Evolutionary conservation across 2,888 invertebrate genomes (phyloP), one percentile per base, ranked within the genome.

Genomic region (Venustoraphidia nigricollis): DNA sequence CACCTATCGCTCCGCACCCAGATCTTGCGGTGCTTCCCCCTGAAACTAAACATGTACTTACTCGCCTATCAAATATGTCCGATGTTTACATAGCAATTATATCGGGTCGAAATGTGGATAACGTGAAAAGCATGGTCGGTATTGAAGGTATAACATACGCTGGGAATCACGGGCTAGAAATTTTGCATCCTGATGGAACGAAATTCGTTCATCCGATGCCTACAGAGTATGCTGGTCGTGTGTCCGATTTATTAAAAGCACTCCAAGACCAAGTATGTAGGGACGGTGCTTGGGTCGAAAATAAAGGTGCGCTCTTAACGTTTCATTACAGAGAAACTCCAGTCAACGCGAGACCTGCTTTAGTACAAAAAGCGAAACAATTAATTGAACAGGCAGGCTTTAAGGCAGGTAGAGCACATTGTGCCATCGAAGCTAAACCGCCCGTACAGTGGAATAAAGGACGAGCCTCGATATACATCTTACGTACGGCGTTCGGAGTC

Each of bases 151-250:
- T 91, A 50, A 91, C 91, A 0, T 91, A 91, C 61, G 91, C 91
- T 0, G 91, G 91, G 36, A 90, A 85, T 66, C 90, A 91, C 60
- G 91, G 90, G 1, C 64, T 91, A 51, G 90, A 91, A 69, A 90
- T 91, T 59, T 65, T 90, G 10, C 91, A 91, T 64, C 89, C 91
- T 0, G 91, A 91, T 59, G 90, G 90, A 48, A 89, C 86, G 59
- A 88, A 84, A 66, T 91, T 91, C 61, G 86, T 89, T 0, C 90
- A 90, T 65, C 90, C 91, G 0, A 89, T 91, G 87, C 91, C 91
- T 0, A 77, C 81, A 53, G 87, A 88, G 59, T 80, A 82, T 55
- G 85, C 88, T 58, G 82, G 79, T 53, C 87, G 86, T 65, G 87
- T 88, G 36, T 81, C 79, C 10, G 77, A 77, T 48, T 69, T 91